Percentiles rank a stretch among this genome's conserved stretches.
Evolutionary conservation across 2,113 vertebrate genomes (phyloP).

Genomic region (Diadophis punctatus): DNA sequence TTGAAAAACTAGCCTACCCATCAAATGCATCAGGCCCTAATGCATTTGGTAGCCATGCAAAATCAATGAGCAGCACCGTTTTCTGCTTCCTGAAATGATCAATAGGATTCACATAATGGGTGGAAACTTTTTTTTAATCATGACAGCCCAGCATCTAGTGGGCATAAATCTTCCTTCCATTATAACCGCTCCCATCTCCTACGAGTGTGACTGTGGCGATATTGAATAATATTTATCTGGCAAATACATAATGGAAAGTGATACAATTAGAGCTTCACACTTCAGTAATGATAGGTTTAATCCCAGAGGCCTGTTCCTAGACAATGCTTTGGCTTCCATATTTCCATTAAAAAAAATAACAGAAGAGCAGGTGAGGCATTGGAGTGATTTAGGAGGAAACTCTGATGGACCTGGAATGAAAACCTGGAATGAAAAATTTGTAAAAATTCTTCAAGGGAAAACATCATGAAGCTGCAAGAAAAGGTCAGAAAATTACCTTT

Average conservation of each 20-base stretch:
- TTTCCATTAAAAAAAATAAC: conserved; percentile 32
- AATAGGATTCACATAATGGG: conserved; percentile 74
- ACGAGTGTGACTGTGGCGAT: conserved; percentile 53
- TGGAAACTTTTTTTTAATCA: conserved; percentile 67
- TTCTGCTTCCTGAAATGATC: conserved; percentile 73
- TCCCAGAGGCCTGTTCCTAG: conserved; percentile 46
- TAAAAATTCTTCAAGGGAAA: neutral
- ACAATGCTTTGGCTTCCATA: conserved; percentile 30
- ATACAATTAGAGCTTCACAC: conserved; percentile 64
- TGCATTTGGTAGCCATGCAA: conserved; percentile 69
- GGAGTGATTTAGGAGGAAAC: conserved; percentile 1
- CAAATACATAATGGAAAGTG: conserved; percentile 58
- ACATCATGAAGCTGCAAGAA: neutral
- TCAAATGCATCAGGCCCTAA: conserved; percentile 70
- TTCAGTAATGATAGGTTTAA: conserved; percentile 53
- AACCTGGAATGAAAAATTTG: neutral
- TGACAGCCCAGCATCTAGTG: conserved; percentile 64
- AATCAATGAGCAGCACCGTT: conserved; percentile 76
- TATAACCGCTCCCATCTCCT: conserved; percentile 61
- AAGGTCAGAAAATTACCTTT: neutral
- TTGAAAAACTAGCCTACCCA: conserved; percentile 70
- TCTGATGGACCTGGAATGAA: neutral
- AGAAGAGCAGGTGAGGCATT: neutral
- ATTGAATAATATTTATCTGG: conserved; percentile 60
- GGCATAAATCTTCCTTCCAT: conserved; percentile 68